phyloP scores from a whole-genome alignment of 2,113 vertebrate species.

The human (Homo sapiens) region GRCh38 chr17:6328001-6328500 shows the following conservation, averaged over 20 bases:
- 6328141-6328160: no score
- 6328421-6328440: background rate
- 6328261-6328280: background rate
- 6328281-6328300: background rate
- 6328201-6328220: background rate
- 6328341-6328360: background rate
- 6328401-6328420: background rate
- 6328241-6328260: background rate
- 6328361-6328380: background rate
- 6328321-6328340: background rate
- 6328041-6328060: no score
- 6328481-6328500: background rate
- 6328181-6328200: no score
- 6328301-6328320: rapidly evolving
- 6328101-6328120: no score
- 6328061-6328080: no score
- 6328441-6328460: background rate
- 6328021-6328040: rapidly evolving
- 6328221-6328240: background rate
- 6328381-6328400: background rate
- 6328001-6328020: no score
- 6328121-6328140: no score
- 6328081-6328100: no score
- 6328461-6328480: background rate
- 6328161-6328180: no score